Percentiles rank a stretch among this genome's conserved stretches.
Conservation (phyloP, 2,797 vertebrate genomes). For the Chaetophractus vellerosus region DNA sequence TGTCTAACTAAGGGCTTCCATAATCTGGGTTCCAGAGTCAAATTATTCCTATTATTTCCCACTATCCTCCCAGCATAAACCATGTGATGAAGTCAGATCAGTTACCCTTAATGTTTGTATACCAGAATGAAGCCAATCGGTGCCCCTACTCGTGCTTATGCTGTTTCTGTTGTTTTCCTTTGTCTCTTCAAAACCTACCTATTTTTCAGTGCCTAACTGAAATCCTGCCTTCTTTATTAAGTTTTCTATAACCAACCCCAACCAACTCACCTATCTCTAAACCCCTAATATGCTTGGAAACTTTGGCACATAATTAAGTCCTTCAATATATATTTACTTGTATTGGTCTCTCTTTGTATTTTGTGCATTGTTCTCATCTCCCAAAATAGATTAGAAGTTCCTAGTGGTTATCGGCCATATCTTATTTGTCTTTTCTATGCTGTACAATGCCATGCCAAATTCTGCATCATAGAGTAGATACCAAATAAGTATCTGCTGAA, state of each 20-base stretch:
- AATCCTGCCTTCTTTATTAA: not conserved
- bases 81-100: conserved; percentile 9
- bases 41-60: not conserved
- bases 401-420: not conserved
- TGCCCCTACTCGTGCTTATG: not conserved
- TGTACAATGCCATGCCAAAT: not conserved
- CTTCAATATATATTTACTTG: not conserved
- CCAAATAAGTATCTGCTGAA: not conserved
- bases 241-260: not conserved
- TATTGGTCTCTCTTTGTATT: not conserved
- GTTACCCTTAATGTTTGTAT: not conserved
- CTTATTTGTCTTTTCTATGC: not conserved
- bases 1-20: not conserved
- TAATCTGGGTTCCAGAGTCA: conserved; percentile 6
- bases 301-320: not conserved
- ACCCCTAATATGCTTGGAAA: not conserved
- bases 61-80: not conserved
- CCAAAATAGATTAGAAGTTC: not conserved
- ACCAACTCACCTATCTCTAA: not conserved
- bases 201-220: not conserved
- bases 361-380: not conserved
- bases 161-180: not conserved
- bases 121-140: not conserved
- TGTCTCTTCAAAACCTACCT: not conserved
- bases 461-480: not conserved